Evolutionary conservation across 2,888 invertebrate genomes (phyloP).

Genomic region (Netelia melanura): DNA sequence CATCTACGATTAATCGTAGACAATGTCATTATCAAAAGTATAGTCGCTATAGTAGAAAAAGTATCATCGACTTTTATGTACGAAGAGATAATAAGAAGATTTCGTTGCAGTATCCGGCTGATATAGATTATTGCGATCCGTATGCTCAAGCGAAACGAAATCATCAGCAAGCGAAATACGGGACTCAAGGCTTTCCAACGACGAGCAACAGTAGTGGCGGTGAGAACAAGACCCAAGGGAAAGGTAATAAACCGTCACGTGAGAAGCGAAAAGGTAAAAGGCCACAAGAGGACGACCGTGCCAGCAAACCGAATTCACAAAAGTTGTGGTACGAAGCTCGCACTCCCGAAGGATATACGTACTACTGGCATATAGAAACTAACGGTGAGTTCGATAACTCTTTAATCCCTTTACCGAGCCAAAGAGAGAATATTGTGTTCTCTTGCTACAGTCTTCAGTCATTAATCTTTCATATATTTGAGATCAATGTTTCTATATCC

Average conservation of each 20-base stretch:
- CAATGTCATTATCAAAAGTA: constrained; percentile 3
- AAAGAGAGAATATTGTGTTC: too few relatives aligned
- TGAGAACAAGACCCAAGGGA: constrained; percentile 77
- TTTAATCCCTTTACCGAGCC: neutral
- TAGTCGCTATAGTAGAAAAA: constrained; percentile 14
- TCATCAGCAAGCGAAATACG: constrained; percentile 56
- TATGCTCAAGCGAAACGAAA: constrained; percentile 67
- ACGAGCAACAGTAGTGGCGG: constrained; percentile 70
- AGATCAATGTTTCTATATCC: constrained; percentile 4
- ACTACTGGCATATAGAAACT: constrained; percentile 95
- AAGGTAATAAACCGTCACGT: constrained; percentile 70
- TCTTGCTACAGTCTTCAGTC: too few relatives aligned
- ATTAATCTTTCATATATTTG: neutral
- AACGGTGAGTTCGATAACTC: constrained; percentile 87
- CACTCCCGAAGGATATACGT: constrained; percentile 91
- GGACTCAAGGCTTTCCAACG: constrained; percentile 41
- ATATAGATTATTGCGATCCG: constrained; percentile 80
- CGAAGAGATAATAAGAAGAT: constrained; percentile 1
- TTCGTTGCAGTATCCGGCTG: constrained; percentile 72
- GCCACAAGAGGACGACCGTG: constrained; percentile 71
- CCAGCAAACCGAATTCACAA: constrained; percentile 70
- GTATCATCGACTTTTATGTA: neutral
- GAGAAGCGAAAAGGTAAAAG: constrained; percentile 80
- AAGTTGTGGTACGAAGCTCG: constrained; percentile 93
- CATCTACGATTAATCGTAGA: neutral